Conservation (phyloP, 2,113 vertebrate genomes). For the Nothobranchius furzeri region DNA sequence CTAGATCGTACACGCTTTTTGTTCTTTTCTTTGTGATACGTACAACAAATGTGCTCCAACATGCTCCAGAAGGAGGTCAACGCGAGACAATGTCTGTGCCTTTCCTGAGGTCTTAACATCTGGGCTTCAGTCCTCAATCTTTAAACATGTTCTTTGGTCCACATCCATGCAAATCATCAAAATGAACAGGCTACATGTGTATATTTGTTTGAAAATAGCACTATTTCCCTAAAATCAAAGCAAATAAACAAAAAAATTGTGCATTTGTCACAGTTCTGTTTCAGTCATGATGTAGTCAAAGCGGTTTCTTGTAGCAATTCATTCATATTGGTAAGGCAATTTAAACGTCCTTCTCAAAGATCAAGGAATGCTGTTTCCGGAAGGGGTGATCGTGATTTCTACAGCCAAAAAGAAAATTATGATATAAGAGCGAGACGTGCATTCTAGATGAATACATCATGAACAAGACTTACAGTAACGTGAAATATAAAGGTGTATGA, state of each 20-base stretch:
- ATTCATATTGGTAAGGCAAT: conserved; percentile 67
- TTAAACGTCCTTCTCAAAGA: conserved; percentile 51
- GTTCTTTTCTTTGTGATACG: conserved; percentile 1
- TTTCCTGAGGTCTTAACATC: background rate
- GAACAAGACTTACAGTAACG: conserved; percentile 15
- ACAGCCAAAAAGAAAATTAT: conserved; percentile 37
- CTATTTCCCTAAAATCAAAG: conserved; percentile 20
- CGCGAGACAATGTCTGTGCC: background rate
- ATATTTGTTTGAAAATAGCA: conserved; percentile 3
- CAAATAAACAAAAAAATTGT: conserved; percentile 2
- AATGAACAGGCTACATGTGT: conserved; percentile 15
- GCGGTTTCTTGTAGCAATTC: conserved; percentile 23
- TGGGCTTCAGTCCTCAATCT: background rate
- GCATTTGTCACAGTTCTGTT: conserved; percentile 19
- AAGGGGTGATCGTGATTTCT: conserved; percentile 45
- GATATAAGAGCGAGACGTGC: conserved; percentile 34
- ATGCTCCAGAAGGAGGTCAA: conserved; percentile 2
- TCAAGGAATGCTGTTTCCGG: conserved; percentile 47
- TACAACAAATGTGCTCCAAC: conserved; percentile 1
- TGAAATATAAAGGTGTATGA: conserved; percentile 39
- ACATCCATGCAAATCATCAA: conserved; percentile 10
- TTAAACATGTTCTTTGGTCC: conserved; percentile 11
- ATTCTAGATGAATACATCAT: conserved; percentile 26
- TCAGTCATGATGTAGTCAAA: conserved; percentile 14
- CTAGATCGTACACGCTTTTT: conserved; percentile 27